phyloP scores from a whole-genome alignment of 1,140 invertebrate genomes.

The Caerostris darwini region DNA sequence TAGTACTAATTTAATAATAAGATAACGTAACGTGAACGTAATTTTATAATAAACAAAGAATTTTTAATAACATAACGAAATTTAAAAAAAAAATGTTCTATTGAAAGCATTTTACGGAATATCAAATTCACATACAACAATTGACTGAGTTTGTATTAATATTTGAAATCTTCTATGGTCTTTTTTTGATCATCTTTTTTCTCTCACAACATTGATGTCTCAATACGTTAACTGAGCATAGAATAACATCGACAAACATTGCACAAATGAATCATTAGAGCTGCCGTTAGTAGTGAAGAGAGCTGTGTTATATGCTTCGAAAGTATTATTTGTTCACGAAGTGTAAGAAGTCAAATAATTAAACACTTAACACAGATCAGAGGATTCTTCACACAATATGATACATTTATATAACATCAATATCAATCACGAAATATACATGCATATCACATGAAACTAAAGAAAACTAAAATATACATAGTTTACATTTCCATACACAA shows the following conservation, averaged over 20 bases:
- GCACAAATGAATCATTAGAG: background rate
- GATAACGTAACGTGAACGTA: no score
- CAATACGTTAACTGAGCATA: background rate
- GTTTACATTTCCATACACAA: background rate
- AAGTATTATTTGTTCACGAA: background rate
- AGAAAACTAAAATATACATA: background rate
- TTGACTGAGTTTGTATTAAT: background rate
- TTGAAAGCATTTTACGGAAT: background rate
- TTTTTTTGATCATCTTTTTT: background rate
- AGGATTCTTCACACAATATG: background rate
- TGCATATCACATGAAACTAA: background rate
- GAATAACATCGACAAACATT: background rate
- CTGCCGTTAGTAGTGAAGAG: constrained; percentile 27
- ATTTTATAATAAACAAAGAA: background rate
- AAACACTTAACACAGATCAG: background rate
- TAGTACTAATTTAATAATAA: no score
- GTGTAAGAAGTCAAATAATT: background rate
- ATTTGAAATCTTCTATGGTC: background rate
- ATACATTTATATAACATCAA: background rate
- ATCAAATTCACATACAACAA: background rate
- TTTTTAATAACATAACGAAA: background rate
- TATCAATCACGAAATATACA: background rate
- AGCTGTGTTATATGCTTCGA: background rate
- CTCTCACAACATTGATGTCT: background rate
- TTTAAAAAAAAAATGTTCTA: background rate